Percentiles rank a stretch among this genome's conserved stretches.
Evolutionary conservation across 2,888 invertebrate genomes (phyloP).

Genomic region (Orgyia antiqua): DNA sequence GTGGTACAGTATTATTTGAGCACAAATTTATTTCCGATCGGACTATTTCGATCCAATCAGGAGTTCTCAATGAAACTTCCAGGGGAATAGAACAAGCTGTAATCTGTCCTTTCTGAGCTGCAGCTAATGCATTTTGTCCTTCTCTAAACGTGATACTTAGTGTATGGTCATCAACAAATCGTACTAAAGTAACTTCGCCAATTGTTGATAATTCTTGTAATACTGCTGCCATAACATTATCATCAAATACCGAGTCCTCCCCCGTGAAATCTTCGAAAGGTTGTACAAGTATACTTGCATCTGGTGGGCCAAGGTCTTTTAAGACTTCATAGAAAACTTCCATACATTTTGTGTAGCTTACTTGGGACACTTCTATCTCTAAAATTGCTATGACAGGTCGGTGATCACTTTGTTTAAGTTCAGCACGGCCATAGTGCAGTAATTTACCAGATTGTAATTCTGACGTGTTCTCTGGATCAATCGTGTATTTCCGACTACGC

Average conservation of each 20-base stretch:
- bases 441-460: slow-evolving; percentile 88
- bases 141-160: slow-evolving; percentile 96
- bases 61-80: slow-evolving; percentile 86
- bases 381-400: slow-evolving; percentile 95
- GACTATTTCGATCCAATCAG: slow-evolving; percentile 90
- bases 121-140: slow-evolving; percentile 91
- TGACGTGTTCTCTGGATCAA: slow-evolving; percentile 81
- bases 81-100: slow-evolving; percentile 82
- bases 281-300: slow-evolving; percentile 92
- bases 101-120: slow-evolving; percentile 76
- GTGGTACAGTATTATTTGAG: slow-evolving; percentile 89
- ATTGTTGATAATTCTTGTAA: slow-evolving; percentile 89
- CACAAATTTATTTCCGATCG: slow-evolving; percentile 90
- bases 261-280: slow-evolving; percentile 52
- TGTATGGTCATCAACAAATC: slow-evolving; percentile 89
- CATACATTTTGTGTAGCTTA: slow-evolving; percentile 87
- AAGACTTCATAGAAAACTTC: slow-evolving; percentile 91
- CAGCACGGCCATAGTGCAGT: slow-evolving; percentile 94
- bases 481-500: slow-evolving; percentile 87
- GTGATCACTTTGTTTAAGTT: slow-evolving; percentile 98
- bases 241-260: slow-evolving; percentile 84
- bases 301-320: slow-evolving; percentile 93
- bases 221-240: slow-evolving; percentile 87
- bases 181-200: slow-evolving; percentile 93
- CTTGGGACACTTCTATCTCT: slow-evolving; percentile 90